Evolutionary conservation across 1,140 invertebrate species (phyloP).

Genomic region (Apis dorsata): DNA sequence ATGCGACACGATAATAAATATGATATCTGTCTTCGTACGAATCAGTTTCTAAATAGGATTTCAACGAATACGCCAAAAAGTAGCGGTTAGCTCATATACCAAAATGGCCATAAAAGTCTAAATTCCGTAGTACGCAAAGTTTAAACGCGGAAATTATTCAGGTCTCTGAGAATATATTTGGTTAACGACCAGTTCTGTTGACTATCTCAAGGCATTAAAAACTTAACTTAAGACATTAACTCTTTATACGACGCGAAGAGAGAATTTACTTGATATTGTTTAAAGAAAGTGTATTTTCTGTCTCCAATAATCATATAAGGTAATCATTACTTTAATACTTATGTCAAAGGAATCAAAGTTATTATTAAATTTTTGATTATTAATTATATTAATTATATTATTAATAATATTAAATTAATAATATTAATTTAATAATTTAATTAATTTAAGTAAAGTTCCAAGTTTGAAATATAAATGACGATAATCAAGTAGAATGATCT

Average conservation of each 20-base stretch:
- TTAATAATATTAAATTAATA: no score
- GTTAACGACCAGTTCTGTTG: conserved; percentile 34
- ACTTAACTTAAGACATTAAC: conserved; percentile 44
- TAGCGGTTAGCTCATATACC: conserved; percentile 21
- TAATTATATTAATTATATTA: no score
- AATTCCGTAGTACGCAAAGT: conserved; percentile 28
- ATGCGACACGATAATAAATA: background rate
- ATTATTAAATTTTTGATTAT: no score
- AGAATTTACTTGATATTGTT: conserved; percentile 3
- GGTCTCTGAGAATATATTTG: conserved; percentile 39
- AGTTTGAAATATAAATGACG: no score
- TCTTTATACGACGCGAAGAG: conserved; percentile 15
- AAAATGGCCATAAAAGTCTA: conserved; percentile 45
- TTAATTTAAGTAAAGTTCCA: no score
- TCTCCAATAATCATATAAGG: background rate
- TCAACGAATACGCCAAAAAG: conserved; percentile 21
- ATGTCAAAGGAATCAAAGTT: no score
- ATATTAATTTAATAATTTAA: no score
- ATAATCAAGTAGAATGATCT: no score
- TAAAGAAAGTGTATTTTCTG: background rate
- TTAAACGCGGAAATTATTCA: conserved; percentile 50
- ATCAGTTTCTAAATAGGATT: conserved; percentile 19
- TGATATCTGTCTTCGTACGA: conserved; percentile 17
- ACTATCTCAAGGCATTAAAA: conserved; percentile 29
- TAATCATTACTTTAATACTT: no score